phyloP scores from a whole-genome alignment of 2,888 invertebrate genomes.

The Chrysopilus asiliformis region DNA sequence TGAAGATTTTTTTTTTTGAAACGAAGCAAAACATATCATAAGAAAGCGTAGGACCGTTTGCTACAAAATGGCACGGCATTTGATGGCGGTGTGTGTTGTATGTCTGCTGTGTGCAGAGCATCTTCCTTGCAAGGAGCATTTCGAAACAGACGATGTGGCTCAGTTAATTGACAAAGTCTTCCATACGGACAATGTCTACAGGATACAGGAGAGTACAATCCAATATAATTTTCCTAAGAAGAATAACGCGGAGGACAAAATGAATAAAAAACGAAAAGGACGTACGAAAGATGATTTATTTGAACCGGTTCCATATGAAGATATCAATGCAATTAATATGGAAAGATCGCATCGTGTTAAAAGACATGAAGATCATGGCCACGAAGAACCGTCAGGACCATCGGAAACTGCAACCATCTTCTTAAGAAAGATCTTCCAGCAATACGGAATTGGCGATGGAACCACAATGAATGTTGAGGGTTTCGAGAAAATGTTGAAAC shows the following conservation, averaged over 20 bases:
- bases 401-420: conserved; percentile 43
- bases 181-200: neutral
- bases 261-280: conserved; percentile 12
- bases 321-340: conserved; percentile 3
- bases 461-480: conserved; percentile 49
- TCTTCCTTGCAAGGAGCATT: conserved; percentile 59
- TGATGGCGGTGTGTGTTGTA: conserved; percentile 71
- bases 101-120: conserved; percentile 69
- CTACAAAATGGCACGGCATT: conserved; percentile 44
- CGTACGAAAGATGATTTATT: conserved; percentile 17
- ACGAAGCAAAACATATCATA: too few relatives aligned
- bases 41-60: too few relatives aligned
- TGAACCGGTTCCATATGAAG: too few relatives aligned
- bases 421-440: conserved; percentile 50
- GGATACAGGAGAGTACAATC: neutral
- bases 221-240: too few relatives aligned
- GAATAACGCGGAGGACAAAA: too few relatives aligned
- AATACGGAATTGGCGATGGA: conserved; percentile 47
- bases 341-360: conserved; percentile 22
- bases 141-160: conserved; percentile 25
- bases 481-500: conserved; percentile 53
- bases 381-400: conserved; percentile 21
- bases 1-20: too few relatives aligned
- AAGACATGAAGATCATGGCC: conserved; percentile 27
- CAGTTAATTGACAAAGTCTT: too few relatives aligned